A percentile compares a stretch with the other conserved stretches of the same genome.
Evolutionary conservation across 2,113 vertebrate species (phyloP).

Genomic region (Rhinopomastus cyanomelas): DNA sequence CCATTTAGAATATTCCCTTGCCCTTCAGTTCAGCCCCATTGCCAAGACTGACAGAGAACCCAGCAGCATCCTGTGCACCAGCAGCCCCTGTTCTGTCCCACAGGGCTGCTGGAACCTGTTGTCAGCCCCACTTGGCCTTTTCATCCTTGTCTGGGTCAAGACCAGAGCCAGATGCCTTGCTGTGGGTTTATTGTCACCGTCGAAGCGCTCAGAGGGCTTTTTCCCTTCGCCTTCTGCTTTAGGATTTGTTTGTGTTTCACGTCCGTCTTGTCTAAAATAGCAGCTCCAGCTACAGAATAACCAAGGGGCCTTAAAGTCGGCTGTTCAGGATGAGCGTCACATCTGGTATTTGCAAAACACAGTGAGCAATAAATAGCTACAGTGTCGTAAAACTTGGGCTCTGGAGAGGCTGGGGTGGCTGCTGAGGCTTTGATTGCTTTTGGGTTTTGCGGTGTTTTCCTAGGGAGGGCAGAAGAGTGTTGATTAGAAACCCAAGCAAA

Average conservation of each 20-base stretch:
- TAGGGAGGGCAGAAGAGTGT: background rate
- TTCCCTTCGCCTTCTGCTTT: background rate
- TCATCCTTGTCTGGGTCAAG: background rate
- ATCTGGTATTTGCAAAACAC: constrained; percentile 50
- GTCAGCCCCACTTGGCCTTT: background rate
- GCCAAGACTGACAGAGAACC: background rate
- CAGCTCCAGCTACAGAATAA: constrained; percentile 36
- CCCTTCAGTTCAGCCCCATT: background rate
- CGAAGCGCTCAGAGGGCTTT: background rate
- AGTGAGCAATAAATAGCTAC: background rate
- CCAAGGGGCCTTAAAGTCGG: constrained; percentile 11
- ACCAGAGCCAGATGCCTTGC: background rate
- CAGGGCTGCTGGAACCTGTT: background rate
- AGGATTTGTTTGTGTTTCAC: background rate
- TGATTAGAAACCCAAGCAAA: background rate
- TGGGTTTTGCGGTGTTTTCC: background rate
- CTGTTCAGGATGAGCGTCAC: constrained; percentile 14
- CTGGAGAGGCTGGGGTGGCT: background rate
- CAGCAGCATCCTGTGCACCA: rapidly evolving
- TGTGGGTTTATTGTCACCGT: background rate
- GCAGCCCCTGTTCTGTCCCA: background rate
- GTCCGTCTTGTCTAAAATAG: constrained; percentile 46
- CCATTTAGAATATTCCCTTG: background rate
- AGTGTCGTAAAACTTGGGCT: background rate
- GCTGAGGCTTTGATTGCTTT: background rate